These are phyloP conservation scores for Drosophila ercepeae DNA, from an alignment of 1,140 invertebrate species.

Conservation along the genomic window DNA sequence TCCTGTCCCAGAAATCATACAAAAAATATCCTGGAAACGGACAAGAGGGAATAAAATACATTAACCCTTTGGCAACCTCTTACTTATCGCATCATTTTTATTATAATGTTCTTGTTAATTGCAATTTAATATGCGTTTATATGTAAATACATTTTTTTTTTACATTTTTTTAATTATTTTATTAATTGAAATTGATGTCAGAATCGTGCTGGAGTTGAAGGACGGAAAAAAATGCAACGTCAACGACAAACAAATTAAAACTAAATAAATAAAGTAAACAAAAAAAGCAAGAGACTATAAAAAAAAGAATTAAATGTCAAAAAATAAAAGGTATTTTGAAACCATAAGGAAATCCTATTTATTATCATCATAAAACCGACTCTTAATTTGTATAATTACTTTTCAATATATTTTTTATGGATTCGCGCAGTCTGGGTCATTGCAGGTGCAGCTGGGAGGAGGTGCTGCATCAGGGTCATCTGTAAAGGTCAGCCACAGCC, in stretches of 20 bases:
- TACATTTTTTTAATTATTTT: slow-evolving; percentile 5
- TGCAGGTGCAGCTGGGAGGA: slow-evolving; percentile 11
- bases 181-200: slow-evolving; percentile 59
- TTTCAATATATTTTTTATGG: background rate
- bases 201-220: slow-evolving; percentile 64
- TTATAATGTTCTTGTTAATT: slow-evolving; percentile 49
- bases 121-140: slow-evolving; percentile 54
- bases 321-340: slow-evolving; percentile 7
- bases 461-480: slow-evolving; percentile 44
- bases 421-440: slow-evolving; percentile 16
- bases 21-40: slow-evolving; percentile 5
- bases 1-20: slow-evolving; percentile 23
- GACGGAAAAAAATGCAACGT: slow-evolving; percentile 25
- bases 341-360: background rate
- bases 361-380: background rate
- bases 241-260: slow-evolving; percentile 25
- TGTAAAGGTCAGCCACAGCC: slow-evolving; percentile 64
- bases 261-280: slow-evolving; percentile 47
- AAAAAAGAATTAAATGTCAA: slow-evolving; percentile 4
- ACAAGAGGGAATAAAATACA: slow-evolving; percentile 4
- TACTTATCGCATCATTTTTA: slow-evolving; percentile 1
- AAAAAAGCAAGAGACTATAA: slow-evolving; percentile 38
- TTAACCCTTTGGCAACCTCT: slow-evolving; percentile 13
- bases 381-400: background rate
- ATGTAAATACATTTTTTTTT: slow-evolving; percentile 14